Conservation (phyloP, 2,797 vertebrate genomes). For the Gambelia wislizenii region DNA sequence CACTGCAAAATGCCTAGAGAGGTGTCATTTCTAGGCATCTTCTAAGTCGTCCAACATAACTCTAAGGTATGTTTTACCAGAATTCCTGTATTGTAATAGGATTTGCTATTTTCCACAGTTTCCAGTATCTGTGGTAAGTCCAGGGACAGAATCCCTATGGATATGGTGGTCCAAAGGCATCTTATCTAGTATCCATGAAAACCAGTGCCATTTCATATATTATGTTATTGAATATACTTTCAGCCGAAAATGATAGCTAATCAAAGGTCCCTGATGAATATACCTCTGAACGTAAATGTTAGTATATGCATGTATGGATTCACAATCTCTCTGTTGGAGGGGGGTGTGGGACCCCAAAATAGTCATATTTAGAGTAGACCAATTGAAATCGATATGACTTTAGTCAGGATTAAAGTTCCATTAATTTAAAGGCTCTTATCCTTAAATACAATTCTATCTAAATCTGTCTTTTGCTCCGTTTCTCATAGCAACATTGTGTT, state of each 20-base stretch:
- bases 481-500: neutral
- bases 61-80: too few species aligned
- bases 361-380: neutral
- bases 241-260: neutral
- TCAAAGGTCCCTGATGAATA: neutral
- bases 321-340: neutral
- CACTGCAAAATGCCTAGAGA: too few species aligned
- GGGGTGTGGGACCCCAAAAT: neutral
- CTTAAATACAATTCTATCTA: neutral
- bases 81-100: too few species aligned
- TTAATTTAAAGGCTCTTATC: neutral
- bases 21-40: too few species aligned
- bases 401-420: neutral
- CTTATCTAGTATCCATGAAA: neutral
- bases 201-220: neutral
- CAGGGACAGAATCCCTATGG: too few species aligned
- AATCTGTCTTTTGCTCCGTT: neutral
- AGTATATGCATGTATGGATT: neutral
- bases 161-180: too few species aligned
- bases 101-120: too few species aligned
- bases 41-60: too few species aligned
- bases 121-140: too few species aligned
- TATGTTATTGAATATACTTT: neutral
- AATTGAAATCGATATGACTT: neutral
- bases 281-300: neutral